Evolutionary conservation across 2,888 invertebrate genomes (phyloP).

Genomic region (Eupithecia vulgata): DNA sequence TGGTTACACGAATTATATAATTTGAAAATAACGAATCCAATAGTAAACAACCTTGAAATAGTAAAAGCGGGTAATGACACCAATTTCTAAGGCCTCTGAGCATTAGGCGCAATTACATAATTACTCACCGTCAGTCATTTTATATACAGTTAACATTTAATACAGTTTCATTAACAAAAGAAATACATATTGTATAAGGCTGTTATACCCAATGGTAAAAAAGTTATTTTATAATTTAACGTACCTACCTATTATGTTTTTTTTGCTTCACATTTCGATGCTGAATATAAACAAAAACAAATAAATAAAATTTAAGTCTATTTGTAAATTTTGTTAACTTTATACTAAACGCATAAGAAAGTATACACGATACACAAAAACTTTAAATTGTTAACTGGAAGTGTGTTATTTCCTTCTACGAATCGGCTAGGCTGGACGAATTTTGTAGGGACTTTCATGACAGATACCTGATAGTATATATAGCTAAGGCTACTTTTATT

Average conservation of each 20-base stretch:
- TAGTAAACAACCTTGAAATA: conserved; percentile 44
- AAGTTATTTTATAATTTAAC: no score
- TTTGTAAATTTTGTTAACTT: background rate
- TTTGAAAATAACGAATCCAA: conserved; percentile 38
- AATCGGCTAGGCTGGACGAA: background rate
- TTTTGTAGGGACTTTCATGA: background rate
- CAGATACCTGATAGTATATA: no score
- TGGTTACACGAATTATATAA: conserved; percentile 31
- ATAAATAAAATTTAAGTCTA: background rate
- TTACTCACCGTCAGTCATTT: conserved; percentile 9
- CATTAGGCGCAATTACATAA: conserved; percentile 30
- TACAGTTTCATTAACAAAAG: background rate
- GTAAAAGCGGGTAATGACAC: conserved; percentile 44
- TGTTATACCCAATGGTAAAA: background rate
- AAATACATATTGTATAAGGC: background rate
- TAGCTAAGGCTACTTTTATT: background rate
- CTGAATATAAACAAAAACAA: background rate
- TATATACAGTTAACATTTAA: background rate
- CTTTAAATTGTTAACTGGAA: background rate
- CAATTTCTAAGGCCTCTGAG: conserved; percentile 32
- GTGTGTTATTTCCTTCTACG: background rate
- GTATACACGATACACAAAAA: no score
- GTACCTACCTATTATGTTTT: no score
- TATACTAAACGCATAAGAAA: no score
- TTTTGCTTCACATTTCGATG: no score